These are phyloP conservation scores for Falco novaeseelandiae DNA, from an alignment of 2,797 vertebrate genomes.

Conservation along the genomic window DNA sequence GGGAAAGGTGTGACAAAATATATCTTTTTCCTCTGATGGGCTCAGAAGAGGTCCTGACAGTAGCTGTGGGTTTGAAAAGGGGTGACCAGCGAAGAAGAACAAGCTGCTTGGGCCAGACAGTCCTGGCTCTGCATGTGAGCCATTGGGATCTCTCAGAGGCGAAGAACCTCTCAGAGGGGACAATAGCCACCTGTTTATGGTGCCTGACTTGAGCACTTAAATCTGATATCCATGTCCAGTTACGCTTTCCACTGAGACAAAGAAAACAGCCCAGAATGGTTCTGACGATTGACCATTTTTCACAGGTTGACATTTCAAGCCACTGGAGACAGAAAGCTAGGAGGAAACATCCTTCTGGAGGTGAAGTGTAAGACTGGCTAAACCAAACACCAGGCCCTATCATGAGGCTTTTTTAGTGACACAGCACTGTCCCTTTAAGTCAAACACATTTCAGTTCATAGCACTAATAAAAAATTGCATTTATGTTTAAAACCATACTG, in stretches of 20 bases:
- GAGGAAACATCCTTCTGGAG: neutral
- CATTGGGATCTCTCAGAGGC: accelerated
- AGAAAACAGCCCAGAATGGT: neutral
- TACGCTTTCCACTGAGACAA: neutral
- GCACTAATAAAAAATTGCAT: neutral
- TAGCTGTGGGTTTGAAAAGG: neutral
- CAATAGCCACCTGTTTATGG: neutral
- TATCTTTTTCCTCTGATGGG: neutral
- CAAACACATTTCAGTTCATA: neutral
- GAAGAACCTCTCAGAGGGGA: neutral
- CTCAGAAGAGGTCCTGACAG: neutral
- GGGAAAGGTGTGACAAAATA: neutral
- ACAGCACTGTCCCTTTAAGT: neutral
- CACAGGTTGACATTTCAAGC: accelerated
- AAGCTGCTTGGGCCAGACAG: neutral
- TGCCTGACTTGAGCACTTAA: neutral
- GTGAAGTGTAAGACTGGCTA: neutral
- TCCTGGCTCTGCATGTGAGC: neutral
- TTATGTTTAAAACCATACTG: neutral
- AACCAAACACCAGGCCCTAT: neutral
- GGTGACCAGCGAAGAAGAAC: neutral
- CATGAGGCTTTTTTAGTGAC: neutral
- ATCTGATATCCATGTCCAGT: neutral
- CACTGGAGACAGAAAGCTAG: neutral
- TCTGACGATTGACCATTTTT: neutral